Percentiles rank a stretch among this genome's conserved stretches.
Conservation (phyloP, 2,113 vertebrate genomes). For the human (Homo sapiens) region DNA sequence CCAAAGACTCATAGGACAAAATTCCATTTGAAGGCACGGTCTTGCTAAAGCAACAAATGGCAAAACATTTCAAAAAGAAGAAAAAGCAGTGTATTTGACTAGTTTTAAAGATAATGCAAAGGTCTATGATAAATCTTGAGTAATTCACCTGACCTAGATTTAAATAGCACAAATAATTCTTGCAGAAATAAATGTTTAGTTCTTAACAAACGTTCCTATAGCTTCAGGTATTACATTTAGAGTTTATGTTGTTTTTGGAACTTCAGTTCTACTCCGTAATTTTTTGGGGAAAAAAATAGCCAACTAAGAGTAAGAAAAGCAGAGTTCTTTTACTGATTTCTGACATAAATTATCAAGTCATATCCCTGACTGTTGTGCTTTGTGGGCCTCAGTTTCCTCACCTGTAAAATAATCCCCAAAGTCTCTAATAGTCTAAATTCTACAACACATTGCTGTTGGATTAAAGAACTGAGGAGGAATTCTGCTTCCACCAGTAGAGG, state of each 20-base stretch:
- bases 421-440: neutral
- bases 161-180: conserved; percentile 32
- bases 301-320: neutral
- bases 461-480: neutral
- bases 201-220: neutral
- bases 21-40: neutral
- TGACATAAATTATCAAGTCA: neutral
- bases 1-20: neutral
- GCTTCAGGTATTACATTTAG: neutral
- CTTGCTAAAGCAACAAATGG: neutral
- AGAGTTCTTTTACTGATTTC: neutral
- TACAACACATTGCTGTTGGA: too few species aligned
- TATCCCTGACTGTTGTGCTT: neutral
- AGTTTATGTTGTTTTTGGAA: neutral
- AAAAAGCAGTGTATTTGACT: neutral
- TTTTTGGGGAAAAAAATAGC: neutral
- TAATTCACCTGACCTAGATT: conserved; percentile 27
- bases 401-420: neutral
- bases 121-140: neutral
- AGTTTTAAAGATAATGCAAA: conserved; percentile 35
- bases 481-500: conserved; percentile 61
- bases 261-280: neutral
- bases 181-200: neutral
- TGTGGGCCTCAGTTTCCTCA: conserved; percentile 19
- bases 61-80: neutral